These are phyloP conservation scores for Matsumurasca onukii DNA, from an alignment of 1,140 invertebrate species.

Conservation along the genomic window DNA sequence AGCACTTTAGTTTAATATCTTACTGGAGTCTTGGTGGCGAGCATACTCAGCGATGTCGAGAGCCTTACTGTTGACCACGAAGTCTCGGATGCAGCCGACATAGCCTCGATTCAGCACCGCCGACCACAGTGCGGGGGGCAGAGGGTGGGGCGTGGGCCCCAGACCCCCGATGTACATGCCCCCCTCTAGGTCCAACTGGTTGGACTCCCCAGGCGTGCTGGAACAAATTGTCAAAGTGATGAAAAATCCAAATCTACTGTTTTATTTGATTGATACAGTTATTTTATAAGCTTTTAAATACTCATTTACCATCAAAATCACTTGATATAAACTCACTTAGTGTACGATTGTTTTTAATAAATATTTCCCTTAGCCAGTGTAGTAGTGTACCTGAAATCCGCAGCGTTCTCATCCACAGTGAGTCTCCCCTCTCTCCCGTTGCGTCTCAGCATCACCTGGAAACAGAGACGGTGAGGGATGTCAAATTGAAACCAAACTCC, in stretches of 20 bases:
- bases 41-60: conserved; percentile 90
- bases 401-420: conserved; percentile 84
- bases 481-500: no score
- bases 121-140: conserved; percentile 89
- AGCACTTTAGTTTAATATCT: conserved; percentile 43
- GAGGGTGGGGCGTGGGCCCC: conserved; percentile 70
- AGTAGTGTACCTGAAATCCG: no score
- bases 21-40: conserved; percentile 86
- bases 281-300: no score
- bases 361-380: no score
- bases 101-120: conserved; percentile 86
- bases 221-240: no score
- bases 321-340: no score
- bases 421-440: conserved; percentile 80
- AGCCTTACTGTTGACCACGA: conserved; percentile 89
- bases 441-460: conserved; percentile 74
- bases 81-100: conserved; percentile 92
- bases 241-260: no score
- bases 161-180: conserved; percentile 88
- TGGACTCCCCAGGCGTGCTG: conserved; percentile 84
- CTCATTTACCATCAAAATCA: no score
- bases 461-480: no score
- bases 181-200: conserved; percentile 85
- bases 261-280: no score
- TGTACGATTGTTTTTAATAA: no score